Evolutionary conservation across 2,797 vertebrate species (phyloP).

Genomic region (Strix occidentalis): DNA sequence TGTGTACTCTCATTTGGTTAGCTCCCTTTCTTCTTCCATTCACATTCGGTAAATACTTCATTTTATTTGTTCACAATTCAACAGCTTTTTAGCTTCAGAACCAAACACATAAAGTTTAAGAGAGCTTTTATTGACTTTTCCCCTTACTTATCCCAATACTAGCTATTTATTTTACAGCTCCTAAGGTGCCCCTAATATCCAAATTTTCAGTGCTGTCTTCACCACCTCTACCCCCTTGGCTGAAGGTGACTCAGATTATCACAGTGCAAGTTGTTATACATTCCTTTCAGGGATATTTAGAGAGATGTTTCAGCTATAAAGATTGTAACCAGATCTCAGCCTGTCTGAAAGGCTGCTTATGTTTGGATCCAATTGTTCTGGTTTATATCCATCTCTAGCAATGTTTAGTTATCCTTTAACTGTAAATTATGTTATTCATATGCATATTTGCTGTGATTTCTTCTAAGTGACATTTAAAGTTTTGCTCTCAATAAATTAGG

Average conservation of each 20-base stretch:
- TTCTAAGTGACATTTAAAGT: not conserved
- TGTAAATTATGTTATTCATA: not conserved
- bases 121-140: not conserved
- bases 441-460: not conserved
- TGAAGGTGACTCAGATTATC: conserved; percentile 15
- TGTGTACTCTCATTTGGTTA: not conserved
- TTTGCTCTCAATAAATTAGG: not conserved
- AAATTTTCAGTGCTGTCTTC: not conserved
- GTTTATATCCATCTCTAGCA: not conserved
- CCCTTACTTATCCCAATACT: not conserved
- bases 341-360: not conserved
- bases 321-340: conserved; percentile 24
- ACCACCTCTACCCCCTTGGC: not conserved
- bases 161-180: not conserved
- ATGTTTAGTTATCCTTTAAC: conserved; percentile 9
- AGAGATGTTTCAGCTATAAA: conserved; percentile 2
- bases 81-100: not conserved
- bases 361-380: conserved; percentile 33
- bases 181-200: not conserved
- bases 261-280: not conserved
- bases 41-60: not conserved
- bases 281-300: conserved; percentile 8
- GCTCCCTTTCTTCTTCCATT: not conserved
- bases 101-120: not conserved
- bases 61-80: not conserved